Conservation (phyloP, 1,140 invertebrate species). For the Hermatobates lingyangjiaoensis region DNA sequence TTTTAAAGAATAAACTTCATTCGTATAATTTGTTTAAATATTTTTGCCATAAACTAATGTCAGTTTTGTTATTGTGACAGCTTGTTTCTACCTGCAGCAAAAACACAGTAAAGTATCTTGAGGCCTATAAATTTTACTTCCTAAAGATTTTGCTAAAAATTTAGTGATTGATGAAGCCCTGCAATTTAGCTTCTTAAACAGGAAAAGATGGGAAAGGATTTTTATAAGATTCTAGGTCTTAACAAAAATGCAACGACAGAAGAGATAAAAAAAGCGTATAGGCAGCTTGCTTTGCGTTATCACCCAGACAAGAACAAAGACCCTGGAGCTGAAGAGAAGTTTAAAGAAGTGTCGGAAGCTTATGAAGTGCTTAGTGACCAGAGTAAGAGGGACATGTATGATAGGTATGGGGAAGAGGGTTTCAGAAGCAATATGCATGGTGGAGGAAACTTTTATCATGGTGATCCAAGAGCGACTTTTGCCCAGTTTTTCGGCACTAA, state of each 20-base stretch:
- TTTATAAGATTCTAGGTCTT: slow-evolving; percentile 84
- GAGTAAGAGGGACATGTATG: slow-evolving; percentile 48
- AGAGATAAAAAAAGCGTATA: slow-evolving; percentile 96
- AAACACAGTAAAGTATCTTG: too few relatives aligned
- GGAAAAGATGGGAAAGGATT: slow-evolving; percentile 37
- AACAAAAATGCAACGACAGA: slow-evolving; percentile 64
- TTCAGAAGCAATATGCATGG: slow-evolving; percentile 42
- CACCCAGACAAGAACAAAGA: slow-evolving; percentile 95
- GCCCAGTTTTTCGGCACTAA: slow-evolving; percentile 47
- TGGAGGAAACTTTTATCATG: slow-evolving; percentile 44
- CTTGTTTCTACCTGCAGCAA: too few relatives aligned
- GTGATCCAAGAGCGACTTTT: slow-evolving; percentile 59
- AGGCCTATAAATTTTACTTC: too few relatives aligned
- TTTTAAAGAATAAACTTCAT: too few relatives aligned
- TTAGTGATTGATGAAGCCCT: neutral
- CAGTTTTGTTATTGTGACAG: too few relatives aligned
- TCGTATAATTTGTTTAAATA: too few relatives aligned
- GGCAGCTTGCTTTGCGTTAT: slow-evolving; percentile 90
- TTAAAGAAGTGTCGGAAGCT: slow-evolving; percentile 20
- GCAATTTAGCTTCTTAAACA: neutral
- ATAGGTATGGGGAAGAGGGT: slow-evolving; percentile 62
- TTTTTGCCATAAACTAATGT: too few relatives aligned
- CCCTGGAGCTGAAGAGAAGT: slow-evolving; percentile 61
- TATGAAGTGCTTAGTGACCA: slow-evolving; percentile 61
- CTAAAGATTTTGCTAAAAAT: neutral